Conservation (phyloP, 2,113 vertebrate genomes). For the Xiphias gladius region DNA sequence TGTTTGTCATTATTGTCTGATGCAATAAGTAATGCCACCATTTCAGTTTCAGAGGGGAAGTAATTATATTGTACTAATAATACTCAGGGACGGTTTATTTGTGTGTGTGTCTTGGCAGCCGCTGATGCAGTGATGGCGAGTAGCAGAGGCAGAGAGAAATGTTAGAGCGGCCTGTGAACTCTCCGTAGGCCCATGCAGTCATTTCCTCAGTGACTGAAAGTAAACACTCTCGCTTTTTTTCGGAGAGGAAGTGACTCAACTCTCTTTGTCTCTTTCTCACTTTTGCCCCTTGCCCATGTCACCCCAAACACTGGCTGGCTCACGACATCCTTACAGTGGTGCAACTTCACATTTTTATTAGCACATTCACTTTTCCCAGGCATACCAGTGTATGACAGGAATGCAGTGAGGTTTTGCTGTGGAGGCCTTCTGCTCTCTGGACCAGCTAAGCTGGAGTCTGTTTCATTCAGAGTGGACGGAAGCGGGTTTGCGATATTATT, state of each 20-base stretch:
- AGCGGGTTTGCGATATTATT: background rate
- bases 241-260: constrained; percentile 82
- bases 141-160: constrained; percentile 66
- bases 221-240: constrained; percentile 80
- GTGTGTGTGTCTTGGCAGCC: constrained; percentile 64
- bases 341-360: background rate
- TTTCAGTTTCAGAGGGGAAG: constrained; percentile 42
- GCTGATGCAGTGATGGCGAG: constrained; percentile 51
- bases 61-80: constrained; percentile 42
- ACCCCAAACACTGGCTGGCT: constrained; percentile 24
- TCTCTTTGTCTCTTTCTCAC: constrained; percentile 40
- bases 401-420: background rate
- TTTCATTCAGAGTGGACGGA: background rate
- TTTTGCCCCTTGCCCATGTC: constrained; percentile 19
- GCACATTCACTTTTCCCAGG: constrained; percentile 13
- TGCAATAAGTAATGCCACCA: background rate
- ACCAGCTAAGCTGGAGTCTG: background rate
- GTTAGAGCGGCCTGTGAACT: constrained; percentile 75
- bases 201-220: constrained; percentile 84
- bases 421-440: background rate
- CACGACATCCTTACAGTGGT: background rate
- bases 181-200: constrained; percentile 71
- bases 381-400: background rate
- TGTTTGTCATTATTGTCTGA: constrained; percentile 16
- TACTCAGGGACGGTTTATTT: constrained; percentile 25